A percentile compares a stretch with the other conserved stretches of the same genome.
phyloP scores from a whole-genome alignment of 1,140 invertebrate species.

The Drosophila ambigua region DNA sequence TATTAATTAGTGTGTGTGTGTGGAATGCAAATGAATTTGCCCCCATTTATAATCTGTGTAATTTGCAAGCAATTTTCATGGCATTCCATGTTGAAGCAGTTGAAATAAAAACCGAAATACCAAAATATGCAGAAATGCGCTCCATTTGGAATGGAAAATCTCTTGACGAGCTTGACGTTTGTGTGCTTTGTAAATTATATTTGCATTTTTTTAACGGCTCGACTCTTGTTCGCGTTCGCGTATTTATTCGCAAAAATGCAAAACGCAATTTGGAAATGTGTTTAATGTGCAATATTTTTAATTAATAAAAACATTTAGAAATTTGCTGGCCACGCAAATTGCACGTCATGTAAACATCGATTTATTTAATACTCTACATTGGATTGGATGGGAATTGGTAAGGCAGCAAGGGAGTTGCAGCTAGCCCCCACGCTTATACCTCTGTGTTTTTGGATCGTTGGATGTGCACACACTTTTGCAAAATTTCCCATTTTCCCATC shows the following conservation, averaged over 20 bases:
- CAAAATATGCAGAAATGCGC: background rate
- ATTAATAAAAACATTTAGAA: conserved; percentile 80
- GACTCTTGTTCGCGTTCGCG: background rate
- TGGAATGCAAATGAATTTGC: conserved; percentile 11
- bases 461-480: no score
- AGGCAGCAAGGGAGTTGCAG: no score
- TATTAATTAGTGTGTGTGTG: no score
- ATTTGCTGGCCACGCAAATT: conserved; percentile 58
- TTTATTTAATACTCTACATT: background rate
- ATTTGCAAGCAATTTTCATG: conserved; percentile 12
- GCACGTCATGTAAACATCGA: background rate
- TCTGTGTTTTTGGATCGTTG: background rate
- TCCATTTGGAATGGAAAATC: conserved; percentile 6
- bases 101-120: background rate
- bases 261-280: conserved; percentile 70
- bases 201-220: conserved; percentile 47
- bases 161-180: conserved; percentile 22
- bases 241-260: conserved; percentile 56
- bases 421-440: background rate
- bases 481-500: no score
- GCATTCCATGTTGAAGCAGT: conserved; percentile 11
- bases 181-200: conserved; percentile 68
- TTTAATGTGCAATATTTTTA: conserved; percentile 75
- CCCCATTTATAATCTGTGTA: conserved; percentile 1
- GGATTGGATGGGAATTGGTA: no score